phyloP scores from a whole-genome alignment of 2,797 vertebrate genomes.

The Hydrophis major region DNA sequence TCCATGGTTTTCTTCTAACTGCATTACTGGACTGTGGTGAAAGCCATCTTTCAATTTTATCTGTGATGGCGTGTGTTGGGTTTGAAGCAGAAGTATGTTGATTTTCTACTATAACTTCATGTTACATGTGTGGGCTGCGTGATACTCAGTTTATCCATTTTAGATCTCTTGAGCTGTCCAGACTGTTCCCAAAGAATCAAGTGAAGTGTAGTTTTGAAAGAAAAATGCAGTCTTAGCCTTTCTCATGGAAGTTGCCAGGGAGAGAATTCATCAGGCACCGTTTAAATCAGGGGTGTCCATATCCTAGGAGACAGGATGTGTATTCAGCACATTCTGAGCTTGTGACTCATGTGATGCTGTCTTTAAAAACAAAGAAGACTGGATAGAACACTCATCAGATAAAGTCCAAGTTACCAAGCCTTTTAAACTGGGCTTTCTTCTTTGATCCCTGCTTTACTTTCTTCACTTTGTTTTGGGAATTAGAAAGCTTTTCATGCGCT shows the following conservation, averaged over 20 bases:
- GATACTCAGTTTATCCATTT: neutral
- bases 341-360: constrained; percentile 13
- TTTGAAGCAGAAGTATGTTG: neutral
- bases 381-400: constrained; percentile 18
- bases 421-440: neutral
- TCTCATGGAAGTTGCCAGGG: neutral
- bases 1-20: constrained; percentile 20
- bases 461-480: constrained; percentile 45
- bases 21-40: neutral
- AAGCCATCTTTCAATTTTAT: neutral
- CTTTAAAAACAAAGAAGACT: constrained; percentile 30
- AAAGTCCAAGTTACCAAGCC: constrained; percentile 11
- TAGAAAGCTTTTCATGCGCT: neutral
- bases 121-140: neutral
- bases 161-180: neutral
- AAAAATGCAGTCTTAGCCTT: neutral
- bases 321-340: constrained; percentile 20
- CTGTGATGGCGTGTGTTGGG: neutral
- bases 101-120: constrained; percentile 2
- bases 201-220: neutral
- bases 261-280: neutral
- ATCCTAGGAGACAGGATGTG: neutral
- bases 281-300: neutral
- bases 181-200: neutral
- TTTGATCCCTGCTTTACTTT: neutral